Percentiles rank a stretch among this genome's conserved stretches.
Evolutionary conservation across 2,888 invertebrate genomes (phyloP).

Genomic region (Hyppa rectilinea): DNA sequence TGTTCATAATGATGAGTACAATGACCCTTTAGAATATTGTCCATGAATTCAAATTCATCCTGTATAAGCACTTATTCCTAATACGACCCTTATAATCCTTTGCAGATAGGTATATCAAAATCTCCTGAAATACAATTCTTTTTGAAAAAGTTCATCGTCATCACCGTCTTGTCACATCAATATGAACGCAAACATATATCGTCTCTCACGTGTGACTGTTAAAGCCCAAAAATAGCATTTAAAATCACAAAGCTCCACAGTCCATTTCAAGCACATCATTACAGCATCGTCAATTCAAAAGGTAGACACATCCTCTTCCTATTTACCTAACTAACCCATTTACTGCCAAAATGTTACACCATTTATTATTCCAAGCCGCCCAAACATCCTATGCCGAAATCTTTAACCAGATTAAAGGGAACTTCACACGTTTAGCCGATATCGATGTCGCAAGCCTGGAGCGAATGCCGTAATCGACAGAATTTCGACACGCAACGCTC

Average conservation of each 20-base stretch:
- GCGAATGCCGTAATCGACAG: conserved; percentile 43
- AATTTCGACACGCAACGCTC: conserved; percentile 58
- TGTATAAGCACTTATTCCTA: too few relatives aligned
- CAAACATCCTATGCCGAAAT: conserved; percentile 64
- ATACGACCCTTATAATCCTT: background rate
- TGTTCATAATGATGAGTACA: too few relatives aligned
- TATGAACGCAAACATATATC: background rate
- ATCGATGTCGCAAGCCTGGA: conserved; percentile 55
- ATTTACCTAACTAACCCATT: conserved; percentile 39
- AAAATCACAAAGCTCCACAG: conserved; percentile 18
- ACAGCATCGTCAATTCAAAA: conserved; percentile 17
- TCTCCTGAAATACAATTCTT: background rate
- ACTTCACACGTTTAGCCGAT: conserved; percentile 40
- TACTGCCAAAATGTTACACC: conserved; percentile 37
- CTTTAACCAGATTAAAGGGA: conserved; percentile 46
- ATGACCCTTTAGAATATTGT: too few relatives aligned
- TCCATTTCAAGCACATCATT: conserved; percentile 28
- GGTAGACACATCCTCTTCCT: conserved; percentile 42
- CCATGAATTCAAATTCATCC: too few relatives aligned
- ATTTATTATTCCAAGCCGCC: conserved; percentile 48
- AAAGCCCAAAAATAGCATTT: conserved; percentile 23
- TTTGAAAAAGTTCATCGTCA: conserved; percentile 5
- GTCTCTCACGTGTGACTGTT: conserved; percentile 13
- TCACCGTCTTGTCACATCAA: conserved; percentile 32
- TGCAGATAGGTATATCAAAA: too few relatives aligned